phyloP scores from a whole-genome alignment of 2,888 invertebrate species.

The Lottia scabra region DNA sequence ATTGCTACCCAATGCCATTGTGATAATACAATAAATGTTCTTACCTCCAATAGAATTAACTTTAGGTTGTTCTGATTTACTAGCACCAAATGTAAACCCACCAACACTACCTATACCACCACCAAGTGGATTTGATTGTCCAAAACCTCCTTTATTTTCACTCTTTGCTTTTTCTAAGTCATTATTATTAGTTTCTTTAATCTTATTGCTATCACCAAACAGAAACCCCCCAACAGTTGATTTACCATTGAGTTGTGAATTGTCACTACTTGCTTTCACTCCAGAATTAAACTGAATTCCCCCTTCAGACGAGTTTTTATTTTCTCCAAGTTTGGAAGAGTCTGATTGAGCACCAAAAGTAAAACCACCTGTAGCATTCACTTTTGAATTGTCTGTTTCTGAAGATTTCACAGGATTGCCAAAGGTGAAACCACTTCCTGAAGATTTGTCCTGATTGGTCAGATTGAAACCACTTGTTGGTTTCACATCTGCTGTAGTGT shows the following conservation, averaged over 20 bases:
- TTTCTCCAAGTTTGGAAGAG: neutral
- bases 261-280: no score
- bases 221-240: constrained; percentile 18
- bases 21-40: no score
- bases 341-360: constrained; percentile 1
- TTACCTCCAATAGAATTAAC: no score
- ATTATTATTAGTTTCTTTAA: neutral
- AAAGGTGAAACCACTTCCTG: no score
- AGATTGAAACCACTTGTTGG: neutral
- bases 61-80: no score
- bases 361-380: neutral
- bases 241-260: no score
- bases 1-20: no score
- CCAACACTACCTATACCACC: neutral
- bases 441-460: no score
- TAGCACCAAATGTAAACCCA: neutral
- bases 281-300: neutral
- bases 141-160: constrained; percentile 1
- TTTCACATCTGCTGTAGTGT: neutral
- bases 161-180: neutral
- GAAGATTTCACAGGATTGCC: no score
- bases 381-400: no score
- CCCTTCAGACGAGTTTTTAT: neutral
- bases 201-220: constrained; percentile 11
- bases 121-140: constrained; percentile 3